Conservation (phyloP, 2,797 vertebrate genomes). For the Epinephelus awoara region DNA sequence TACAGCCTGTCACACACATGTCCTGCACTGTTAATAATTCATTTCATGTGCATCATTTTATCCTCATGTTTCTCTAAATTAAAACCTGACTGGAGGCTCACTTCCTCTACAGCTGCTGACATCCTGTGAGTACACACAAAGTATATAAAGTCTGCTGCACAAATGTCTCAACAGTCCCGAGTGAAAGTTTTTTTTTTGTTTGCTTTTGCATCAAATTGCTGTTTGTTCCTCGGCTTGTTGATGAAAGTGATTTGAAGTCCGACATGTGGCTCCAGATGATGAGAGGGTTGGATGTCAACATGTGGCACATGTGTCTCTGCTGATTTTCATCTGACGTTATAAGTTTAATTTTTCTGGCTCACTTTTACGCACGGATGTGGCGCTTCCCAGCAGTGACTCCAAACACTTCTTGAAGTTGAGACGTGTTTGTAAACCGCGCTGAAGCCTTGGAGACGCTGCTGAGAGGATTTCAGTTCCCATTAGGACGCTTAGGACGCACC, state of each 20-base stretch:
- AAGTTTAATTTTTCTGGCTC: background rate
- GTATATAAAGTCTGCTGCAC: slow-evolving; percentile 6
- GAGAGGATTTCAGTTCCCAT: background rate
- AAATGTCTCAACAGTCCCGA: background rate
- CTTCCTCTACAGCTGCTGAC: slow-evolving; percentile 14
- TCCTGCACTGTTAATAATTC: background rate
- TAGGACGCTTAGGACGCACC: background rate
- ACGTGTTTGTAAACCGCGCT: background rate
- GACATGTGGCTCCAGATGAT: background rate
- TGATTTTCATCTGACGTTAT: background rate
- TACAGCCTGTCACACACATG: background rate
- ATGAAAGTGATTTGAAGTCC: background rate
- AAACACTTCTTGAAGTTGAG: background rate
- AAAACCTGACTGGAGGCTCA: background rate
- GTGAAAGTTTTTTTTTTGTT: background rate
- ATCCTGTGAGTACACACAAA: background rate
- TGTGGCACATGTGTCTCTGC: background rate
- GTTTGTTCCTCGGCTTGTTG: background rate
- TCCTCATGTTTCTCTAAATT: slow-evolving; percentile 2
- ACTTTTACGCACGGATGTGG: background rate
- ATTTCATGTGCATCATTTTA: slow-evolving; percentile 14
- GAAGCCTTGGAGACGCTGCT: background rate
- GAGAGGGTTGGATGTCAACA: background rate
- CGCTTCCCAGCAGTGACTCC: background rate
- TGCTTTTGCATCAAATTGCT: too few species aligned